Conservation (phyloP, 1,140 invertebrate genomes). For the Drosophila subpulchrella region DNA sequence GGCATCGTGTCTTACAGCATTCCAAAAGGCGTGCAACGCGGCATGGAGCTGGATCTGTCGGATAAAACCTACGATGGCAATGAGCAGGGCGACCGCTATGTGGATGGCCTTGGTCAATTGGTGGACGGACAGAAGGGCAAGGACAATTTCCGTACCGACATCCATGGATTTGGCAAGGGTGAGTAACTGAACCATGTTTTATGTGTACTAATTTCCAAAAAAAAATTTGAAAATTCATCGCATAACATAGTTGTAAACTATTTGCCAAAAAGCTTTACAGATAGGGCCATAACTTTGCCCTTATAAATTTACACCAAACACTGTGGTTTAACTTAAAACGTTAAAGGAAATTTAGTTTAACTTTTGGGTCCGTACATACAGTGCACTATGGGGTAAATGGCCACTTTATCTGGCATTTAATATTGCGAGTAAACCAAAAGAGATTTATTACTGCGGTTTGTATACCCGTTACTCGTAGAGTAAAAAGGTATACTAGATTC, state of each 20-base stretch:
- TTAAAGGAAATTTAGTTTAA: too few relatives aligned
- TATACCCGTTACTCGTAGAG: too few relatives aligned
- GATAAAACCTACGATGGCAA: constrained; percentile 97
- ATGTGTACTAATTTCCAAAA: neutral
- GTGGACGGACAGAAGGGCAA: constrained; percentile 94
- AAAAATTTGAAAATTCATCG: neutral
- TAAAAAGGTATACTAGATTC: too few relatives aligned
- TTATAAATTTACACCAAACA: neutral
- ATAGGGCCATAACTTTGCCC: neutral
- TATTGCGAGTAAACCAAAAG: too few relatives aligned
- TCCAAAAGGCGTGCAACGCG: constrained; percentile 91
- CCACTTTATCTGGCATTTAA: too few relatives aligned
- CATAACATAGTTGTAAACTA: neutral
- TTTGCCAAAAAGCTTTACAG: neutral
- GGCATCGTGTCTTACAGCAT: constrained; percentile 93
- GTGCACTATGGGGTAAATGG: too few relatives aligned
- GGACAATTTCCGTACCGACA: constrained; percentile 92
- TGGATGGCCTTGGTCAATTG: constrained; percentile 95
- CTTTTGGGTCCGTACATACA: too few relatives aligned
- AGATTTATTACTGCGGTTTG: too few relatives aligned
- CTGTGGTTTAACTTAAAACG: neutral
- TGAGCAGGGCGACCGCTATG: constrained; percentile 89
- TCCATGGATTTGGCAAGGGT: constrained; percentile 90
- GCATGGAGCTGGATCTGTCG: constrained; percentile 93
- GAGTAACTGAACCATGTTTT: constrained; percentile 50